A percentile compares a stretch with the other conserved stretches of the same genome.
phyloP scores from a whole-genome alignment of 2,113 vertebrate species.

The Takifugu flavidus region DNA sequence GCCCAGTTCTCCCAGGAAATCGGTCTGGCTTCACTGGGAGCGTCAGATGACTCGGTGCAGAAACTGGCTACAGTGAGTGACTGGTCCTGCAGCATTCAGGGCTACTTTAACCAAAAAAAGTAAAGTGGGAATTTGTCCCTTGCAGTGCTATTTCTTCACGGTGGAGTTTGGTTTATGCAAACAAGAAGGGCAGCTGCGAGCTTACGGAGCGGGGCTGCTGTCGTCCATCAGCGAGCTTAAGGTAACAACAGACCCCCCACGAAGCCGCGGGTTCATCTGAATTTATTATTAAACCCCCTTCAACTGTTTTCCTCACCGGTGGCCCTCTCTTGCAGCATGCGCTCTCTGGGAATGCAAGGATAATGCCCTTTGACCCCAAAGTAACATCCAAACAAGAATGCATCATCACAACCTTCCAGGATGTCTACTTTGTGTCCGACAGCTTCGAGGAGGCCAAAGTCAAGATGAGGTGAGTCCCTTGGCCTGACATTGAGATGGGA shows the following conservation, averaged over 20 bases:
- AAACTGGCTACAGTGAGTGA: conserved; percentile 91
- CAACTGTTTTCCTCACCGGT: not conserved
- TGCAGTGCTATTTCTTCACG: conserved; percentile 97
- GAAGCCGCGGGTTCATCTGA: not conserved
- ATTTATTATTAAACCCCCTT: not conserved
- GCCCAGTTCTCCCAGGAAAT: conserved; percentile 99
- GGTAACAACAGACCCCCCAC: conserved; percentile 67
- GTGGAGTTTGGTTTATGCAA: conserved; percentile 98
- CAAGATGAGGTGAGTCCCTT: conserved; percentile 86
- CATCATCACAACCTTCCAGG: conserved; percentile 94
- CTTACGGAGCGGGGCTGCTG: conserved; percentile 93
- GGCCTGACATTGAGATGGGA: not conserved
- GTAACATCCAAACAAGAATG: conserved; percentile 91
- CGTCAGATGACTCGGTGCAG: conserved; percentile 92
- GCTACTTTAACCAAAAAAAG: not conserved
- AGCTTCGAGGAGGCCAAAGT: conserved; percentile 96
- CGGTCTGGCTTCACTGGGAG: conserved; percentile 93
- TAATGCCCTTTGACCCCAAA: conserved; percentile 90
- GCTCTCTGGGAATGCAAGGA: conserved; percentile 84
- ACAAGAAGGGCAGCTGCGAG: conserved; percentile 90
- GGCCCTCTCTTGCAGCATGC: conserved; percentile 75
- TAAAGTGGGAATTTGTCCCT: conserved; percentile 9
- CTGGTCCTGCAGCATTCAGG: too few species aligned
- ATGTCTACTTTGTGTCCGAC: conserved; percentile 93
- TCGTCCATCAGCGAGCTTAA: conserved; percentile 96